Conservation (phyloP, 2,888 invertebrate genomes). For the Acronicta psi region DNA sequence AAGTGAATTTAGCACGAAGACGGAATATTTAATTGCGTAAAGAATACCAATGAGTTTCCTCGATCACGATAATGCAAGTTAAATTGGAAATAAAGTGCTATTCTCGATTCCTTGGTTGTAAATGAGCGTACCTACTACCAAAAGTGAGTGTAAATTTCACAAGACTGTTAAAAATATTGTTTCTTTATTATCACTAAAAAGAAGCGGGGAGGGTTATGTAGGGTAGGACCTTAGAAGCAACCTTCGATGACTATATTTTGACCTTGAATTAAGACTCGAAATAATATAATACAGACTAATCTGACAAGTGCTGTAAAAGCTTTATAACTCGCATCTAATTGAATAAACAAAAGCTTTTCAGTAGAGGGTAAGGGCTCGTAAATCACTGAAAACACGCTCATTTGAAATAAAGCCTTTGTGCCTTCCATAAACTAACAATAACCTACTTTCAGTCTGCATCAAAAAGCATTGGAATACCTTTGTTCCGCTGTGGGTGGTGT, state of each 20-base stretch:
- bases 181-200: too few relatives aligned
- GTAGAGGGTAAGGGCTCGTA: conserved; percentile 59
- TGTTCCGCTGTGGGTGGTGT: conserved; percentile 28
- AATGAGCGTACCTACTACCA: conserved; percentile 10
- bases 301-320: conserved; percentile 44
- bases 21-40: conserved; percentile 60
- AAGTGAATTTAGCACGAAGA: conserved; percentile 71
- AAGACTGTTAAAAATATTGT: too few relatives aligned
- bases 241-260: not conserved
- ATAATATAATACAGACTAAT: conserved; percentile 1
- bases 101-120: conserved; percentile 21
- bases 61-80: conserved; percentile 51
- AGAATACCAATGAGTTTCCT: conserved; percentile 72
- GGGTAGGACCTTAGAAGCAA: not conserved
- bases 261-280: conserved; percentile 4
- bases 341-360: conserved; percentile 67
- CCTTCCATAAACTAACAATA: conserved; percentile 53
- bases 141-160: not conserved
- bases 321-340: conserved; percentile 58
- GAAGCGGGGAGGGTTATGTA: too few relatives aligned
- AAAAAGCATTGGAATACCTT: conserved; percentile 34
- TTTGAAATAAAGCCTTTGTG: conserved; percentile 58
- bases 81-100: conserved; percentile 32
- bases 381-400: conserved; percentile 65
- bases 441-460: conserved; percentile 42